A percentile compares a stretch with the other conserved stretches of the same genome.
phyloP scores from a whole-genome alignment of 2,797 vertebrate genomes.

The Apogon talboti region DNA sequence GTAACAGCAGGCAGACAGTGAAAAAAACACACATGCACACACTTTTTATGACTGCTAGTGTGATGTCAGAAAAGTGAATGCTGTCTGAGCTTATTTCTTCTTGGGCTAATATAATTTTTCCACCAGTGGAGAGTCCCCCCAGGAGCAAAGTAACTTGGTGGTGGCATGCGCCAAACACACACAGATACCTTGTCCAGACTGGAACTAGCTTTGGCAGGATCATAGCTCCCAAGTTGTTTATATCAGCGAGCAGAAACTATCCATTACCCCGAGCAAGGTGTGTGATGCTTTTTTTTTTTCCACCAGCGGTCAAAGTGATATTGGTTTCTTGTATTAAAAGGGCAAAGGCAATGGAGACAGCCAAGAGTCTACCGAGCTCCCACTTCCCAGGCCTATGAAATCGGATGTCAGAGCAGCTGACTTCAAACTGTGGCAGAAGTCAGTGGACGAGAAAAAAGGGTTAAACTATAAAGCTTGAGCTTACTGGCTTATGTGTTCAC shows the following conservation, averaged over 20 bases:
- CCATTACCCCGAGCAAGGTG: conserved; percentile 74
- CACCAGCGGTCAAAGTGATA: conserved; percentile 71
- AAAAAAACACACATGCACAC: conserved; percentile 23
- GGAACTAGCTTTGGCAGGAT: conserved; percentile 66
- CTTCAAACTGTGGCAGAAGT: conserved; percentile 36
- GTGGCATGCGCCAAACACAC: conserved; percentile 63
- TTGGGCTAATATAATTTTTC: conserved; percentile 87
- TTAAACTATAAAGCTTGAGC: conserved; percentile 18
- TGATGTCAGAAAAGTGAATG: conserved; percentile 73
- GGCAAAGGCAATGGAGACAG: conserved; percentile 50
- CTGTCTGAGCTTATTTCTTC: conserved; percentile 75
- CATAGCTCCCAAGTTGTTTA: conserved; percentile 76
- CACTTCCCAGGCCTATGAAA: conserved; percentile 61
- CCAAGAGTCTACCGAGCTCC: conserved; percentile 54
- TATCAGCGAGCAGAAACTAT: conserved; percentile 75
- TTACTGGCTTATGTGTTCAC: conserved; percentile 16
- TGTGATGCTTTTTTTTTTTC: conserved; percentile 65
- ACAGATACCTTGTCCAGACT: conserved; percentile 69
- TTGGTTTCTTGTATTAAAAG: conserved; percentile 72
- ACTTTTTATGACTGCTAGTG: conserved; percentile 62
- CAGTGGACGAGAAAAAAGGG: conserved; percentile 13
- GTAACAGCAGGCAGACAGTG: conserved; percentile 49
- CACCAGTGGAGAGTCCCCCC: conserved; percentile 44
- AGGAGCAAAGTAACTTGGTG: conserved; percentile 63
- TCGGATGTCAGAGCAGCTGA: conserved; percentile 60